Evolutionary conservation across 2,113 vertebrate genomes (phyloP).

Genomic region (Felis chaus): DNA sequence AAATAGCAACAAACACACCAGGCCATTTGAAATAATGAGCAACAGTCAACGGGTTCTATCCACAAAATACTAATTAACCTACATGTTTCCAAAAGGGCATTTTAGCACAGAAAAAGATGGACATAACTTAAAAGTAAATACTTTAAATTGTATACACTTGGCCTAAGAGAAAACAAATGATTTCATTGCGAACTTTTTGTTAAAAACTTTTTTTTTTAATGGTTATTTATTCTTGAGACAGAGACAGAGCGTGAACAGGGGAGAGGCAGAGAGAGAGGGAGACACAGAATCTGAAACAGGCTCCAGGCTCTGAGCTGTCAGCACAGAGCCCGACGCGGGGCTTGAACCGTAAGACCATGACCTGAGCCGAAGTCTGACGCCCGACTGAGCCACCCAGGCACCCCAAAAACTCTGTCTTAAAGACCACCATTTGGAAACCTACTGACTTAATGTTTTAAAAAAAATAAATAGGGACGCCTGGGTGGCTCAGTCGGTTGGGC

Average conservation of each 20-base stretch:
- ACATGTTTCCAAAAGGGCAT: neutral
- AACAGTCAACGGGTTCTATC: neutral
- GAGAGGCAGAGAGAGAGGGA: too few species aligned
- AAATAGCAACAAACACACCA: neutral
- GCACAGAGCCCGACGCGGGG: too few species aligned
- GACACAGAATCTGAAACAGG: too few species aligned
- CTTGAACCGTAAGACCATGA: too few species aligned
- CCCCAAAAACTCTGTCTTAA: neutral
- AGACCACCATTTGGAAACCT: neutral
- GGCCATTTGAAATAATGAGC: neutral
- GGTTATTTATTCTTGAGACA: too few species aligned
- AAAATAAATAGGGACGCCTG: neutral
- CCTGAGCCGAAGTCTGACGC: too few species aligned
- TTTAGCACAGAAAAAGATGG: conserved; percentile 5
- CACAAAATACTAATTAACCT: neutral
- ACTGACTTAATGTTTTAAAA: neutral
- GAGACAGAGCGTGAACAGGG: too few species aligned
- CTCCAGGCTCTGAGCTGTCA: too few species aligned
- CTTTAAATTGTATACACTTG: conserved; percentile 8
- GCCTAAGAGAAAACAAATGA: neutral
- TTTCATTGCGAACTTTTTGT: neutral
- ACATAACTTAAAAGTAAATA: neutral
- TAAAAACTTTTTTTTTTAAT: neutral
- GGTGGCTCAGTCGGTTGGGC: too few species aligned
- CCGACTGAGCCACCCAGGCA: too few species aligned